Evolutionary conservation across 1,140 invertebrate genomes (phyloP).

Genomic region (Drosophila burlai): DNA sequence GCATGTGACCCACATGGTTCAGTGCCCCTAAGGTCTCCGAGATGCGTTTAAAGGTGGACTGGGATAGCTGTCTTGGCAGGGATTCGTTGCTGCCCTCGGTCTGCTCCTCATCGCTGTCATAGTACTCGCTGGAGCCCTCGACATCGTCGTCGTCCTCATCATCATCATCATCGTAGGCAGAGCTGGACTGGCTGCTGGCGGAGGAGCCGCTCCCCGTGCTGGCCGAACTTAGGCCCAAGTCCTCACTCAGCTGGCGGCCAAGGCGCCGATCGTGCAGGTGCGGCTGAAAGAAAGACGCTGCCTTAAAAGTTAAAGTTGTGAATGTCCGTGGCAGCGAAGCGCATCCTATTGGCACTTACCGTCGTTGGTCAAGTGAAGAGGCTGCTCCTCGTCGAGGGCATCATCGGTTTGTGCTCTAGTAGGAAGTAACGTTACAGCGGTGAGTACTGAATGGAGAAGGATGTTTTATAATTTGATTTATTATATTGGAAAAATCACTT

Average conservation of each 20-base stretch:
- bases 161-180: constrained; percentile 38
- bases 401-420: constrained; percentile 3
- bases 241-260: constrained; percentile 65
- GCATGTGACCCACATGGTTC: constrained; percentile 92
- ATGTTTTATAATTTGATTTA: not conserved
- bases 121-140: constrained; percentile 76
- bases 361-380: constrained; percentile 73
- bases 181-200: constrained; percentile 48
- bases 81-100: constrained; percentile 68
- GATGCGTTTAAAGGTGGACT: constrained; percentile 88
- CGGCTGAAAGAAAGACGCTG: constrained; percentile 85
- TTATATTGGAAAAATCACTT: not conserved
- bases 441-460: constrained; percentile 28
- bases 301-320: constrained; percentile 85
- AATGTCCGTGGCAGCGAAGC: constrained; percentile 60
- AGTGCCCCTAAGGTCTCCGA: constrained; percentile 90
- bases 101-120: constrained; percentile 72
- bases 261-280: constrained; percentile 67
- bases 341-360: constrained; percentile 64
- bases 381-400: constrained; percentile 63
- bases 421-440: constrained; percentile 3
- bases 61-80: constrained; percentile 86
- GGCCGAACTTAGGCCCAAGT: constrained; percentile 35
- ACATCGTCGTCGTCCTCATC: constrained; percentile 63
- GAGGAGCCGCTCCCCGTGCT: constrained; percentile 44